These are phyloP conservation scores for Poeciliopsis occidentalis DNA, from an alignment of 2,113 vertebrate genomes.

Conservation along the genomic window DNA sequence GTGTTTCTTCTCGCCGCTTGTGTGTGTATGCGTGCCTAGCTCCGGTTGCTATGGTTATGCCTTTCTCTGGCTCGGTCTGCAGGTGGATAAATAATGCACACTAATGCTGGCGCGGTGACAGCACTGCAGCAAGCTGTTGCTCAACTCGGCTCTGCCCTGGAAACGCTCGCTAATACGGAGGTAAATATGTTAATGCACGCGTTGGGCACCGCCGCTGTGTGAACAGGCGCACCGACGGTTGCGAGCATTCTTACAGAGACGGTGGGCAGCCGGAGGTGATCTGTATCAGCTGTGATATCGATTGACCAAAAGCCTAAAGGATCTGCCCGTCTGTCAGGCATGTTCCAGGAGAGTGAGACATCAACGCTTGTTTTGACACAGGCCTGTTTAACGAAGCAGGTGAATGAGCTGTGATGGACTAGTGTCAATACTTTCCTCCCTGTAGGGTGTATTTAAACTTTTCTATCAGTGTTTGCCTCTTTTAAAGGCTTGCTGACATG, in stretches of 20 bases:
- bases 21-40: constrained; percentile 23
- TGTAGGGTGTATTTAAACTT: constrained; percentile 24
- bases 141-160: constrained; percentile 61
- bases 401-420: constrained; percentile 49
- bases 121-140: constrained; percentile 78
- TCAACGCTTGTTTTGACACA: constrained; percentile 55
- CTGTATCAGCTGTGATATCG: constrained; percentile 19
- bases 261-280: background rate
- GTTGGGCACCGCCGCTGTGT: constrained; percentile 8
- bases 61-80: constrained; percentile 68
- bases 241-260: background rate
- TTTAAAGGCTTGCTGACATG: constrained; percentile 6
- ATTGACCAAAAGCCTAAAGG: constrained; percentile 27
- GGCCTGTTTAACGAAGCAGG: constrained; percentile 50
- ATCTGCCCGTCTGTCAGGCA: constrained; percentile 26
- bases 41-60: constrained; percentile 76
- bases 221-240: background rate
- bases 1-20: constrained; percentile 26
- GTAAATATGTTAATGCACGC: constrained; percentile 48
- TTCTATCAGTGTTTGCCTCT: constrained; percentile 11
- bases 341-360: constrained; percentile 39
- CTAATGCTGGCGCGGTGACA: constrained; percentile 77
- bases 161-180: constrained; percentile 51
- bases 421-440: constrained; percentile 37
- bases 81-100: constrained; percentile 79